Percentiles rank a stretch among this genome's conserved stretches.
Evolutionary conservation across 2,113 vertebrate species (phyloP).

Genomic region (Mugil cephalus): DNA sequence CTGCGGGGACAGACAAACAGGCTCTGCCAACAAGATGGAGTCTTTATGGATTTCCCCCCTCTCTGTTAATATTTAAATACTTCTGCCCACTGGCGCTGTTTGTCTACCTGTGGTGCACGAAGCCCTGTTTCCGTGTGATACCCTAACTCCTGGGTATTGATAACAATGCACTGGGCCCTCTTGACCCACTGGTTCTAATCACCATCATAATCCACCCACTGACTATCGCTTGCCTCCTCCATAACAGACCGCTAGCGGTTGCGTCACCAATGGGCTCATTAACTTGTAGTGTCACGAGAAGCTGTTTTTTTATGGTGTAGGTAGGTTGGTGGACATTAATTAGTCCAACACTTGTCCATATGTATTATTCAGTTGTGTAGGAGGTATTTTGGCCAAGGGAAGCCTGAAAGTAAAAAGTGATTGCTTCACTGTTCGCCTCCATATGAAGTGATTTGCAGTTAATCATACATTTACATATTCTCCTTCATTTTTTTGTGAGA

Average conservation of each 20-base stretch:
- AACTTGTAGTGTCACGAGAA: constrained; percentile 54
- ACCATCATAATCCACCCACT: constrained; percentile 68
- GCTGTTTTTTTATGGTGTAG: constrained; percentile 59
- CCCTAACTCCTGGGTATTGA: constrained; percentile 53
- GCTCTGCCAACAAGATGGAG: constrained; percentile 77
- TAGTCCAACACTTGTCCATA: constrained; percentile 79
- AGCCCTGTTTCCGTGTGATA: constrained; percentile 44
- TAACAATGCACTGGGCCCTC: constrained; percentile 62
- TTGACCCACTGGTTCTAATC: constrained; percentile 70
- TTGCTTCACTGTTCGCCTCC: constrained; percentile 57
- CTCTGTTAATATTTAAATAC: constrained; percentile 72
- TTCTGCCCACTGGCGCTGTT: constrained; percentile 45
- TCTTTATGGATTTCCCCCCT: constrained; percentile 69
- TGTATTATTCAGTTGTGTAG: constrained; percentile 81
- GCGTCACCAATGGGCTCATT: constrained; percentile 63
- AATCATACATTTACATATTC: constrained; percentile 42
- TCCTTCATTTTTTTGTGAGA: constrained; percentile 6
- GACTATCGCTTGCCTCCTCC: constrained; percentile 52
- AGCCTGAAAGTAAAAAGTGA: constrained; percentile 52
- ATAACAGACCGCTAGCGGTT: constrained; percentile 40
- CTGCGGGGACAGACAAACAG: constrained; percentile 68
- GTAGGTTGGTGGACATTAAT: constrained; percentile 77
- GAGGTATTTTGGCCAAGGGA: constrained; percentile 73
- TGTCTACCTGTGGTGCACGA: not conserved
- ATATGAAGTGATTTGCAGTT: constrained; percentile 47